Evolutionary conservation across 2,888 invertebrate genomes (phyloP).

Genomic region (Mongoloraphidia duomilia): DNA sequence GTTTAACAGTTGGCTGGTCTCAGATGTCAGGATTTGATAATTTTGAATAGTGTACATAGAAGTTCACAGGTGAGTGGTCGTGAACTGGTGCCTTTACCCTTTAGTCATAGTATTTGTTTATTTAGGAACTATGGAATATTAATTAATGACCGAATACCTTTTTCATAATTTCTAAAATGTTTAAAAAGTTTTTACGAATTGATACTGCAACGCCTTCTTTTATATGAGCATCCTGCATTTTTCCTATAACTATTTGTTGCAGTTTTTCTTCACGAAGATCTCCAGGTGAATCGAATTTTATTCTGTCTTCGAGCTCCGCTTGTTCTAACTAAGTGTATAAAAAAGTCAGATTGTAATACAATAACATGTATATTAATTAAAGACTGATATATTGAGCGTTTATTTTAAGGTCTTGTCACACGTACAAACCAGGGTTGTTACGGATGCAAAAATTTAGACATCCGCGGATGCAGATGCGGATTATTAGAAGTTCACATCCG

Average conservation of each 20-base stretch:
- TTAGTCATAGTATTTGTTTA: no score
- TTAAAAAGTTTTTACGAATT: conserved; percentile 44
- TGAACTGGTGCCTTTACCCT: no score
- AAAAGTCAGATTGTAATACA: not conserved
- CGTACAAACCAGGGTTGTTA: not conserved
- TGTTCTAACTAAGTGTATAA: conserved; percentile 31
- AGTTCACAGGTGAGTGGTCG: no score
- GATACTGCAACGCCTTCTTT: conserved; percentile 49
- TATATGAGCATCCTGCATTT: conserved; percentile 45
- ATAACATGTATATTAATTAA: not conserved
- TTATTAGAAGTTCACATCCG: no score
- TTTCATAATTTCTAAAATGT: conserved; percentile 45
- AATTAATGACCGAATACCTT: conserved; percentile 30
- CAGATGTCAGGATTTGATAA: no score
- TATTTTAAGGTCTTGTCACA: conserved; percentile 1
- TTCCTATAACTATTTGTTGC: conserved; percentile 42
- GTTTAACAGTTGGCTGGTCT: no score
- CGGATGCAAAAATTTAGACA: no score
- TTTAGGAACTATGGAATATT: no score
- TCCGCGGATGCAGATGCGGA: no score
- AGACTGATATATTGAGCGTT: no score
- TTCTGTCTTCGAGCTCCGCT: conserved; percentile 36
- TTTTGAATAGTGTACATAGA: no score
- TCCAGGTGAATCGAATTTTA: conserved; percentile 34
- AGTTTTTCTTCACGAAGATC: conserved; percentile 36